Evolutionary conservation across 2,113 vertebrate species (phyloP).

Genomic region (Callaeas wilsoni): DNA sequence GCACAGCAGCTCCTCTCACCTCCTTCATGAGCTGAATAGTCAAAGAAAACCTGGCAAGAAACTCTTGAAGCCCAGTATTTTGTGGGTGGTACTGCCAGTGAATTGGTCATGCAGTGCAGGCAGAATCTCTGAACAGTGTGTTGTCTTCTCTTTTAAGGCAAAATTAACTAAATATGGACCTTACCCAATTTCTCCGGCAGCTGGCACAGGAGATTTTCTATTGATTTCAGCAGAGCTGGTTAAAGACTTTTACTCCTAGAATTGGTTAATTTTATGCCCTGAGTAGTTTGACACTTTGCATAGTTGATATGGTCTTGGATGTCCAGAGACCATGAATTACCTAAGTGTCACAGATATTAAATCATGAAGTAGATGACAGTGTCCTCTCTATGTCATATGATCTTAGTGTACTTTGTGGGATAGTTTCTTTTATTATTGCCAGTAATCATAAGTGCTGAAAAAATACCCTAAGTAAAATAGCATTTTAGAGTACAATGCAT

Average conservation of each 20-base stretch:
- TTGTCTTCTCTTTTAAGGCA: background rate
- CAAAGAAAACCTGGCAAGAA: background rate
- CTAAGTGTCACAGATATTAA: constrained; percentile 8
- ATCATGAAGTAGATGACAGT: constrained; percentile 38
- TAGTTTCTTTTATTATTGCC: constrained; percentile 30
- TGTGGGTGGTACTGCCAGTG: background rate
- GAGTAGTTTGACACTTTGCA: background rate
- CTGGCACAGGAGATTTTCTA: background rate
- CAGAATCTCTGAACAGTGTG: background rate
- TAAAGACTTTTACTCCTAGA: background rate
- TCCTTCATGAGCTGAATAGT: background rate
- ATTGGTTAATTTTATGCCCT: background rate
- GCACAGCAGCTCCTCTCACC: background rate
- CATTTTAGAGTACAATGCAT: constrained; percentile 42
- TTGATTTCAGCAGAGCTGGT: background rate
- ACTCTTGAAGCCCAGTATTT: background rate
- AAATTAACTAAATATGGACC: background rate
- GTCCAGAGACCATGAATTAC: background rate
- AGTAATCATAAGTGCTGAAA: constrained; percentile 43
- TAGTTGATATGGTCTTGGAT: background rate
- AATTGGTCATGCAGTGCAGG: background rate
- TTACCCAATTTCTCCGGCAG: background rate
- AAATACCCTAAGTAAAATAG: constrained; percentile 14
- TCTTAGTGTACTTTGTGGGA: constrained; percentile 10
- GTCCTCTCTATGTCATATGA: constrained; percentile 16